phyloP scores from a whole-genome alignment of 2,113 vertebrate genomes.

The Paramormyrops kingsleyae region DNA sequence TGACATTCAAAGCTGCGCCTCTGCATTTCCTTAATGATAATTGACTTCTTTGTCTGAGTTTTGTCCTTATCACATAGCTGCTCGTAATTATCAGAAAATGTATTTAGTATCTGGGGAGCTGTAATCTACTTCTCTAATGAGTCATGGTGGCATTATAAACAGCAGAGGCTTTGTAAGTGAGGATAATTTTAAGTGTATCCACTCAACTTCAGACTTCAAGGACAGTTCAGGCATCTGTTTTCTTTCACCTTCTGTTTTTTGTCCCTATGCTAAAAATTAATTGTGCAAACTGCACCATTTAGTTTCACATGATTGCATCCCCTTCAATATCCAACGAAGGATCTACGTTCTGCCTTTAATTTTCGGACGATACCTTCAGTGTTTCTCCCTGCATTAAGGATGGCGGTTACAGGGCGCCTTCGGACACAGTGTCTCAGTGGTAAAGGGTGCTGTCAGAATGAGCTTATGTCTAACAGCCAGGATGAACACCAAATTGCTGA shows the following conservation, averaged over 20 bases:
- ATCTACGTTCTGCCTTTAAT: conserved; percentile 9
- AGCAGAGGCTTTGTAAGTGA: conserved; percentile 38
- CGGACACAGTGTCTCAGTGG: conserved; percentile 54
- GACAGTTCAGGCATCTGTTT: conserved; percentile 27
- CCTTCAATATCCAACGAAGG: neutral
- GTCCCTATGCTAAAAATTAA: conserved; percentile 16
- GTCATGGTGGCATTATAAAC: conserved; percentile 52
- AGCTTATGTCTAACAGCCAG: conserved; percentile 45
- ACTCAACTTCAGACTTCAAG: conserved; percentile 51
- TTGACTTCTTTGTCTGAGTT: conserved; percentile 50
- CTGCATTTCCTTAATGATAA: conserved; percentile 35
- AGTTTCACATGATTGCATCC: neutral
- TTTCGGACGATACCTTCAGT: conserved; percentile 16
- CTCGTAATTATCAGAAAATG: conserved; percentile 55
- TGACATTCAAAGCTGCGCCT: conserved; percentile 18
- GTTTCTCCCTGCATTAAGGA: conserved; percentile 43
- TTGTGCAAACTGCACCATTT: neutral
- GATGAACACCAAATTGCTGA: conserved; percentile 55
- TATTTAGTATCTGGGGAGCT: conserved; percentile 52
- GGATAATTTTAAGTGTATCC: conserved; percentile 27
- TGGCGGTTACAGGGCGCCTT: conserved; percentile 41
- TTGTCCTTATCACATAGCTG: conserved; percentile 53
- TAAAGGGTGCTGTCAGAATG: conserved; percentile 33
- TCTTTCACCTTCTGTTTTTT: conserved; percentile 14
- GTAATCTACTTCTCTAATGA: conserved; percentile 56